phyloP scores from a whole-genome alignment of 2,797 vertebrate species.

The Malacoraja senta region DNA sequence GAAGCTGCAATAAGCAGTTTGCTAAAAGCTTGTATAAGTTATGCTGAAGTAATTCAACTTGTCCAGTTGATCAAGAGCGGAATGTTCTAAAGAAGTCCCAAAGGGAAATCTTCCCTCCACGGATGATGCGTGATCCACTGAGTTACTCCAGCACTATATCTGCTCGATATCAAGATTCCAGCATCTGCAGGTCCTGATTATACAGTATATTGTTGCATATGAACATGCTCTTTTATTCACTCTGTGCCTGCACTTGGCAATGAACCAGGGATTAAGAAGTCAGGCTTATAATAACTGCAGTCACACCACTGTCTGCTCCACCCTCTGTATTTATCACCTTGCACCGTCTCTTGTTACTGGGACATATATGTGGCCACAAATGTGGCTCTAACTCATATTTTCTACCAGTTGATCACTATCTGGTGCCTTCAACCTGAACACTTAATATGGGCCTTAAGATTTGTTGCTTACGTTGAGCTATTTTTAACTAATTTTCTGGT shows the following conservation, averaged over 20 bases:
- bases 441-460: not conserved
- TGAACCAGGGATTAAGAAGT: not conserved
- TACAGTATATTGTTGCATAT: not conserved
- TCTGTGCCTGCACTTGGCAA: not conserved
- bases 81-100: no score
- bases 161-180: no score
- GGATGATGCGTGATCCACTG: no score
- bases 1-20: not conserved
- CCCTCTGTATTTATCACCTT: not conserved
- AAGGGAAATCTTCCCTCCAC: no score
- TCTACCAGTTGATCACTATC: not conserved
- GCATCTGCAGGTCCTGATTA: no score
- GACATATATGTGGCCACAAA: not conserved
- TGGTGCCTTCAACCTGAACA: not conserved
- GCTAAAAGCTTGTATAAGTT: not conserved
- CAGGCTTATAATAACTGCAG: not conserved
- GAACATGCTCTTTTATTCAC: not conserved
- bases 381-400: not conserved
- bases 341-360: not conserved
- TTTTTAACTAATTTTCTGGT: not conserved
- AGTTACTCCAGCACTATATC: no score
- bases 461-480: not conserved
- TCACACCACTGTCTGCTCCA: not conserved
- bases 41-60: not conserved
- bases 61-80: not conserved